Conservation (phyloP, 1,140 invertebrate genomes). For the Leptinotarsa undecemlineata region DNA sequence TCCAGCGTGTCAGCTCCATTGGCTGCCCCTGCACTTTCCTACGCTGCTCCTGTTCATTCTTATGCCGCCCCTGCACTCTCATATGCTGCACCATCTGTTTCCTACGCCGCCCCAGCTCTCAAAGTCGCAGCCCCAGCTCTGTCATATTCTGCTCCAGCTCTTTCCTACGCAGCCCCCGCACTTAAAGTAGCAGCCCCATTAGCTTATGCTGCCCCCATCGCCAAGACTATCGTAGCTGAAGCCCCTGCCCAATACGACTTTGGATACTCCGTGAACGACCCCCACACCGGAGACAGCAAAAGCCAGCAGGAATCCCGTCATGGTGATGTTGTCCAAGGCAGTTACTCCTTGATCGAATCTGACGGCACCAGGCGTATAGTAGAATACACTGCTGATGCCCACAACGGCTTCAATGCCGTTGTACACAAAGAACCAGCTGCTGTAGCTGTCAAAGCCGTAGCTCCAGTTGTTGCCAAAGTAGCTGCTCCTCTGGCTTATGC, state of each 20-base stretch:
- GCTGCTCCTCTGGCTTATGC: constrained; percentile 21
- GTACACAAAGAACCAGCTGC: constrained; percentile 42
- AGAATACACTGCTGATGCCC: constrained; percentile 65
- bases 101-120: constrained; percentile 19
- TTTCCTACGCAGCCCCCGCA: constrained; percentile 34
- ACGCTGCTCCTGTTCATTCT: background rate
- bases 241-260: constrained; percentile 45
- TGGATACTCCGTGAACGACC: constrained; percentile 50
- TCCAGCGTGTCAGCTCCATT: constrained; percentile 41
- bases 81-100: constrained; percentile 19
- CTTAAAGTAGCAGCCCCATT: constrained; percentile 37
- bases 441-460: constrained; percentile 20
- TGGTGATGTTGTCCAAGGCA: constrained; percentile 53
- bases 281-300: constrained; percentile 56
- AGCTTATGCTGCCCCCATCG: constrained; percentile 45
- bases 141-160: constrained; percentile 20
- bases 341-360: constrained; percentile 67
- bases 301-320: constrained; percentile 41
- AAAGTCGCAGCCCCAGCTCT: constrained; percentile 12
- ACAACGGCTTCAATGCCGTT: constrained; percentile 63
- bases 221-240: constrained; percentile 31
- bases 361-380: constrained; percentile 66
- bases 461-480: background rate
- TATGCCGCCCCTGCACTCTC: constrained; percentile 5
- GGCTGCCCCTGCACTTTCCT: constrained; percentile 10